A percentile compares a stretch with the other conserved stretches of the same genome.
These are phyloP conservation scores for Helicolenus hilgendorfi DNA, from an alignment of 2,797 vertebrate genomes.

Conservation along the genomic window DNA sequence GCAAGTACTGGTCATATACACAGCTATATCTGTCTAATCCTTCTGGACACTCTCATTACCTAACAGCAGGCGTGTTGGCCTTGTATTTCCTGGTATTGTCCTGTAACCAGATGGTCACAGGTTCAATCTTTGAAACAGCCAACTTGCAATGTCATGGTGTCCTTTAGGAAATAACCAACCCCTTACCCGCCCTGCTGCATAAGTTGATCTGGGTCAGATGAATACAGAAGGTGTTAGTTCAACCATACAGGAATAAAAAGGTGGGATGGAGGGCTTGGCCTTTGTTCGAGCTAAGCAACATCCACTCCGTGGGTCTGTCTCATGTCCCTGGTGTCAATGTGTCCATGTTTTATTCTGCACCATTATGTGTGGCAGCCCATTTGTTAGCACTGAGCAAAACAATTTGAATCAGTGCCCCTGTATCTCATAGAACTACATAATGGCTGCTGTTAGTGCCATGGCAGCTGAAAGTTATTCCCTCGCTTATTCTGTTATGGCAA, in stretches of 20 bases:
- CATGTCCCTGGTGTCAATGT: slow-evolving; percentile 52
- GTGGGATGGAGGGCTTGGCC: slow-evolving; percentile 15
- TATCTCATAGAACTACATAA: slow-evolving; percentile 68
- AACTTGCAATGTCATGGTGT: slow-evolving; percentile 73
- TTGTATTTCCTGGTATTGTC: slow-evolving; percentile 54
- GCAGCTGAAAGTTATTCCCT: slow-evolving; percentile 76
- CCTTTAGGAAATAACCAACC: slow-evolving; percentile 59
- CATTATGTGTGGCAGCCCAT: slow-evolving; percentile 77
- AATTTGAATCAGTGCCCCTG: slow-evolving; percentile 72
- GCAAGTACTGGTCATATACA: slow-evolving; percentile 19
- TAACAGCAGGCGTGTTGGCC: slow-evolving; percentile 74
- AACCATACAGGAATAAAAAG: slow-evolving; percentile 6
- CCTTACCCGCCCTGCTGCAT: slow-evolving; percentile 10
- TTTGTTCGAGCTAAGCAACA: slow-evolving; percentile 34
- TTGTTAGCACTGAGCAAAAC: slow-evolving; percentile 73
- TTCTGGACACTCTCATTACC: slow-evolving; percentile 69
- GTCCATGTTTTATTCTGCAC: slow-evolving; percentile 61
- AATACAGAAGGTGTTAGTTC: slow-evolving; percentile 26
- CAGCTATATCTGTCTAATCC: slow-evolving; percentile 38
- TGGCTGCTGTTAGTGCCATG: slow-evolving; percentile 71
- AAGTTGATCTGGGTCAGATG: slow-evolving; percentile 11
- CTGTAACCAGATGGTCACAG: slow-evolving; percentile 78
- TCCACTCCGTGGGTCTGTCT: slow-evolving; percentile 2
- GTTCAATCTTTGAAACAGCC: slow-evolving; percentile 63
- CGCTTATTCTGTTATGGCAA: slow-evolving; percentile 42